Conservation (phyloP, 1,140 invertebrate species). For the Calliphora vicina region DNA sequence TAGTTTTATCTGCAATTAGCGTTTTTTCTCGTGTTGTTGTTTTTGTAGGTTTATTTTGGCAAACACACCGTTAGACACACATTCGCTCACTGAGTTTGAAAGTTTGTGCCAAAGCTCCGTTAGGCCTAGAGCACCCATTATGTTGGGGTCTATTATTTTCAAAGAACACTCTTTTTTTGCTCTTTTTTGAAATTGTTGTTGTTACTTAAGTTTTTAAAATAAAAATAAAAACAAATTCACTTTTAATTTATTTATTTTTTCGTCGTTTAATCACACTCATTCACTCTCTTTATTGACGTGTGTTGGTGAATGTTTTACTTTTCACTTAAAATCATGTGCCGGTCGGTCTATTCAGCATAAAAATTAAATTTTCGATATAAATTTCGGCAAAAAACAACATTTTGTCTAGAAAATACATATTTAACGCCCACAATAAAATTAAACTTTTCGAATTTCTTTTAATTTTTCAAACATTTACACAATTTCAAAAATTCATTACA, state of each 20-base stretch:
- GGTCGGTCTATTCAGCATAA: background rate
- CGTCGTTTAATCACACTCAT: background rate
- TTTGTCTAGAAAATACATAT: background rate
- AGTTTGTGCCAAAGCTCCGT: background rate
- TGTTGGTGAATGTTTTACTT: background rate
- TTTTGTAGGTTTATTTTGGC: background rate
- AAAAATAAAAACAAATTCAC: background rate
- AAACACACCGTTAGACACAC: slow-evolving; percentile 1
- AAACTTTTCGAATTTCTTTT: background rate
- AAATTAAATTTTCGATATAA: background rate
- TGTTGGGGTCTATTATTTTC: background rate
- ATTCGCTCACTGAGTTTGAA: background rate
- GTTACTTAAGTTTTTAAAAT: background rate
- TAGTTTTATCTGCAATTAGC: slow-evolving; percentile 18
- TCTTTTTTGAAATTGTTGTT: background rate
- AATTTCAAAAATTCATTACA: background rate
- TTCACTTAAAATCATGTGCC: slow-evolving; percentile 4
- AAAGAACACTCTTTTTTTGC: background rate
- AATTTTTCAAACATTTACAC: background rate
- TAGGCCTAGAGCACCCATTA: background rate
- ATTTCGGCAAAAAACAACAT: background rate
- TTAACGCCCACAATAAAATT: background rate
- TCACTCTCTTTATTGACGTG: no score
- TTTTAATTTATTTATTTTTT: background rate
- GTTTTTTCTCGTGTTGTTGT: background rate